A percentile compares a stretch with the other conserved stretches of the same genome.
phyloP scores from a whole-genome alignment of 2,797 vertebrate genomes.

The Hyperoplus immaculatus region DNA sequence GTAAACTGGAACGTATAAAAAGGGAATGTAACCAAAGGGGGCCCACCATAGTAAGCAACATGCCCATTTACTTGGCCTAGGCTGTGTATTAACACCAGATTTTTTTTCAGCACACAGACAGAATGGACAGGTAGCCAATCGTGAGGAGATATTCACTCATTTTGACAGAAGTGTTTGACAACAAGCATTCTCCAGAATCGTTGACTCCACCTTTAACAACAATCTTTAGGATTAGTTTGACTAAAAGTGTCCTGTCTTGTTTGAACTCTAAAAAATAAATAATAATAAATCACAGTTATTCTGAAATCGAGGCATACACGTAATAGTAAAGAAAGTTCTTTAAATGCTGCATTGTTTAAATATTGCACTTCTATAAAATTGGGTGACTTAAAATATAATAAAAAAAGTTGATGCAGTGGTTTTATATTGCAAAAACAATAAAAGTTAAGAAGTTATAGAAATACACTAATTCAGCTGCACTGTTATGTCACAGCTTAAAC shows the following conservation, averaged over 20 bases:
- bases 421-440: neutral
- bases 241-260: neutral
- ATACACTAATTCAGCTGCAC: neutral
- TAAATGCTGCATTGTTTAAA: neutral
- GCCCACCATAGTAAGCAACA: no score
- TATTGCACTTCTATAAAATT: neutral
- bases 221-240: neutral
- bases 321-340: neutral
- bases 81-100: no score
- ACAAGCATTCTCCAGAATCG: no score
- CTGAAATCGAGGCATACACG: neutral
- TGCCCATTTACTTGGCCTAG: no score
- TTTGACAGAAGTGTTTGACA: no score
- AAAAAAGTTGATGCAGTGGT: neutral
- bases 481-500: slow-evolving; percentile 15
- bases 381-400: neutral
- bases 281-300: neutral
- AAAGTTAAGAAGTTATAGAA: neutral
- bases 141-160: no score
- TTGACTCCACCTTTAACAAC: no score
- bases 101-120: no score
- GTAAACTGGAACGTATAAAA: no score
- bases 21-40: no score
- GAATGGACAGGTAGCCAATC: no score
- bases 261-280: neutral